phyloP scores from a whole-genome alignment of 2,797 vertebrate species.

The Otolemur crassicaudatus region DNA sequence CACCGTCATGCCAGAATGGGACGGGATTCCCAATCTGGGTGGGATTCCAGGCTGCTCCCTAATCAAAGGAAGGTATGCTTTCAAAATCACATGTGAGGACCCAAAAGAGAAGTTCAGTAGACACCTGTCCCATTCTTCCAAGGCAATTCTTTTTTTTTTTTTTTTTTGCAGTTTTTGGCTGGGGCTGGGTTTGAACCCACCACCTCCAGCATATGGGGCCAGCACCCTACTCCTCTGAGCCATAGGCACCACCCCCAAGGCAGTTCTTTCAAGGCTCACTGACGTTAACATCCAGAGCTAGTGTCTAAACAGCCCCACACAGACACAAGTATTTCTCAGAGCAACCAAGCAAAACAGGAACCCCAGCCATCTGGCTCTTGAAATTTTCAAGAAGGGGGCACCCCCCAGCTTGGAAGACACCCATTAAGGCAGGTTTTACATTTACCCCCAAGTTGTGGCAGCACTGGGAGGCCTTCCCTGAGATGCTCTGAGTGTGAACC shows the following conservation, averaged over 20 bases:
- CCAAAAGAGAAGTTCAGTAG: neutral
- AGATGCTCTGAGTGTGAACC: neutral
- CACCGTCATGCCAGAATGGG: neutral
- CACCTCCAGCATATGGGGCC: too few species aligned
- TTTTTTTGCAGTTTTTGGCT: too few species aligned
- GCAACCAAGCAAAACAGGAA: slow-evolving; percentile 10
- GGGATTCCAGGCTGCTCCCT: neutral
- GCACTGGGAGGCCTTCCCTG: neutral
- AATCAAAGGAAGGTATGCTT: neutral
- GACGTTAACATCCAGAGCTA: neutral
- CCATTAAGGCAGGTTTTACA: neutral
- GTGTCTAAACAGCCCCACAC: neutral
- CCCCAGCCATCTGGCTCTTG: neutral
- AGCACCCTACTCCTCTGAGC: too few species aligned
- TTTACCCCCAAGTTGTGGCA: neutral
- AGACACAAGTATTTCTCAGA: neutral
- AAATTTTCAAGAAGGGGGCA: neutral
- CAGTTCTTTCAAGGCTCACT: neutral
- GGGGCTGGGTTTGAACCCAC: too few species aligned
- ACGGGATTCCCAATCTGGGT: neutral
- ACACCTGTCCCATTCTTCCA: neutral
- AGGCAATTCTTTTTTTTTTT: neutral
- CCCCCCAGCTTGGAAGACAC: neutral
- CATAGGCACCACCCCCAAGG: neutral
- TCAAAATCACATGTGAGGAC: neutral